These are phyloP conservation scores for Peromyscus polionotus DNA, from an alignment of 2,113 vertebrate species.

Conservation along the genomic window DNA sequence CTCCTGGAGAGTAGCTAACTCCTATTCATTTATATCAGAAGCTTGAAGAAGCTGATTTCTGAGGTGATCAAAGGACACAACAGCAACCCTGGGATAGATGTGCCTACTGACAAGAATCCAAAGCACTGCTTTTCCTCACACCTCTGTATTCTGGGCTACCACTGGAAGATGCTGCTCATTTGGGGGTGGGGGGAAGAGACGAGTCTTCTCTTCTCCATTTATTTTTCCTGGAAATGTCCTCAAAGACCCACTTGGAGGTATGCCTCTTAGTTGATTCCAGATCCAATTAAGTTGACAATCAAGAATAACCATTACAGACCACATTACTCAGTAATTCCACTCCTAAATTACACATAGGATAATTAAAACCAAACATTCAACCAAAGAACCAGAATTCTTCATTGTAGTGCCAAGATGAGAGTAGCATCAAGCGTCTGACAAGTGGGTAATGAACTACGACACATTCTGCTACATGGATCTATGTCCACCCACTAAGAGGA, in stretches of 20 bases:
- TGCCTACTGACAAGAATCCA: background rate
- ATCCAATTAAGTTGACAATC: background rate
- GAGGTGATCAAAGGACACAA: background rate
- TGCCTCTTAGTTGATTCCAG: background rate
- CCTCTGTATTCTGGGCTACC: background rate
- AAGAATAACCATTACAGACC: background rate
- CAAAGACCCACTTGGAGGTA: background rate
- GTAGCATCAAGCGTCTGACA: background rate
- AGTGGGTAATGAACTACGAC: background rate
- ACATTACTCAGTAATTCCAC: background rate
- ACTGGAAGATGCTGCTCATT: background rate
- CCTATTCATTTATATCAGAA: background rate
- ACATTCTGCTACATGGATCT: too few relatives aligned
- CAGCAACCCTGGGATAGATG: background rate
- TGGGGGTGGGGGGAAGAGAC: too few relatives aligned
- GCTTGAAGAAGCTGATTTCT: background rate
- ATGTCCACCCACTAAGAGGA: background rate
- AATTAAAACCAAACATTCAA: background rate
- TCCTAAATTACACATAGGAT: background rate
- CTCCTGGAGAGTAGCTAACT: background rate
- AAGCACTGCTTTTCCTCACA: background rate
- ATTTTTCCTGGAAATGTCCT: background rate
- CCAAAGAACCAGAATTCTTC: background rate
- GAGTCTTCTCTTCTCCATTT: background rate
- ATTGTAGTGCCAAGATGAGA: background rate